Base-by-base conservation (phyloP, 2,888 invertebrate genomes). In the Agonopterix alstromeriana region DNA sequence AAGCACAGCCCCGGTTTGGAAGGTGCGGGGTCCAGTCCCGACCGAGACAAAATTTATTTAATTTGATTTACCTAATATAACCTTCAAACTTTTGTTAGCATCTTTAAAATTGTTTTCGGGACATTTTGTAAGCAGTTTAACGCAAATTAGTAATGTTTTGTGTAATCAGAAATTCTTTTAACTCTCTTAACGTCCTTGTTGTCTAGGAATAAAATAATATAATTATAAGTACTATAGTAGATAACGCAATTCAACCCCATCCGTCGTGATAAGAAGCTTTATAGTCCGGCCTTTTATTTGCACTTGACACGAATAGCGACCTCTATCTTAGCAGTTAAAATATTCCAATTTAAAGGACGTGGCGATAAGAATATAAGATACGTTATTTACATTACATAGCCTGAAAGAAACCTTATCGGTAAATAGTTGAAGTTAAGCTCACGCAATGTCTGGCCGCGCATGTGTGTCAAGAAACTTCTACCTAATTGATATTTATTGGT, bases 201-300 rank as follows among this genome's bases (percentile, higher is more conserved):
- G 27, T 27, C 27, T 5, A 27, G 27, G 7, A 27, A 1, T 27
- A 27, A 27, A 42, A 42, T 40, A 46, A 46, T 40, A 46, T 40
- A 46, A 40, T n/a, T 10, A 12, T 41, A 3, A 5, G n/a, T 27
- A 27, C 7, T 5, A 10, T 40, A 35, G 53, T 56, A 75, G 80
- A 81, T 79, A 82, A 74, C 61, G 65, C 64, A 62, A 67, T 69
- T 61, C 59, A 65, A 61, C 62, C 63, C 71, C 70, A 67, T 73
- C 66, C 68, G 64, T 52, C 57, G 59, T 67, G 82, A 86, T 84
- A 83, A 82, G 65, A 60, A 61, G 67, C 70, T 83, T 81, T 78
- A 82, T 71, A 54, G 71, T 67, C 63, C 55, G 57, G 67, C 66
- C 27, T 75, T 83, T 84, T 83, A 83, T 85, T 82, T 77, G 71